A percentile compares a stretch with the other conserved stretches of the same genome.
These are phyloP conservation scores for Botia almorhae DNA, from an alignment of 2,797 vertebrate genomes.

Conservation along the genomic window DNA sequence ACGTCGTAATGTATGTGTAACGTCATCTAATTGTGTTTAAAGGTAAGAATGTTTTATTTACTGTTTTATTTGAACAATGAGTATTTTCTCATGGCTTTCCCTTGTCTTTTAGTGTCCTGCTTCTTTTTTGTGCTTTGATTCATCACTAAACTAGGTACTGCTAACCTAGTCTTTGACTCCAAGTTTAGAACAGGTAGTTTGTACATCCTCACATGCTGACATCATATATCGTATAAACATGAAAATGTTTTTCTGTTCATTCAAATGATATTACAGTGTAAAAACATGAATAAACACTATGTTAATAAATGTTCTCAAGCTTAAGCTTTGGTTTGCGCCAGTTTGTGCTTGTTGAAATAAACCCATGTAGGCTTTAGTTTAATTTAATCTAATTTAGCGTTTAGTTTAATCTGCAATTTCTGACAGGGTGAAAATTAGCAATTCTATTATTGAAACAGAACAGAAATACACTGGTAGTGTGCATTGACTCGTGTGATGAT, in stretches of 20 bases:
- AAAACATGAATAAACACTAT: conserved; percentile 80
- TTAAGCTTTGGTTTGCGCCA: background rate
- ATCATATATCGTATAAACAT: conserved; percentile 55
- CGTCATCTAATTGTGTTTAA: conserved; percentile 64
- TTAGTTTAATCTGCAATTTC: no score
- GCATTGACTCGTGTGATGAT: no score
- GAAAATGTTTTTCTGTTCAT: conserved; percentile 63
- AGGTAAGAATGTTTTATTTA: conserved; percentile 79
- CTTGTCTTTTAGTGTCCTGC: background rate
- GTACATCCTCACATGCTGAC: conserved; percentile 9
- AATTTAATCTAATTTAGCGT: no score
- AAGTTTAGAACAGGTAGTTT: conserved; percentile 26
- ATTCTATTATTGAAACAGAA: no score
- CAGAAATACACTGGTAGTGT: background rate
- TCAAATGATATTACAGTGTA: conserved; percentile 67
- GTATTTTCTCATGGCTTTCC: conserved; percentile 59
- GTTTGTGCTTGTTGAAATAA: no score
- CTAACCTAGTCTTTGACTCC: background rate
- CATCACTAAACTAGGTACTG: background rate
- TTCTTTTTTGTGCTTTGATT: background rate
- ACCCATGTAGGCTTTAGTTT: no score
- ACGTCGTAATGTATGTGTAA: conserved; percentile 31
- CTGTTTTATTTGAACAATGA: conserved; percentile 55
- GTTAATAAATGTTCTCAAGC: conserved; percentile 52
- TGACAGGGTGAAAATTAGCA: no score